Percentiles rank a stretch among this genome's conserved stretches.
Conservation (phyloP, 1,140 invertebrate species). For the Megalopta genalis region DNA sequence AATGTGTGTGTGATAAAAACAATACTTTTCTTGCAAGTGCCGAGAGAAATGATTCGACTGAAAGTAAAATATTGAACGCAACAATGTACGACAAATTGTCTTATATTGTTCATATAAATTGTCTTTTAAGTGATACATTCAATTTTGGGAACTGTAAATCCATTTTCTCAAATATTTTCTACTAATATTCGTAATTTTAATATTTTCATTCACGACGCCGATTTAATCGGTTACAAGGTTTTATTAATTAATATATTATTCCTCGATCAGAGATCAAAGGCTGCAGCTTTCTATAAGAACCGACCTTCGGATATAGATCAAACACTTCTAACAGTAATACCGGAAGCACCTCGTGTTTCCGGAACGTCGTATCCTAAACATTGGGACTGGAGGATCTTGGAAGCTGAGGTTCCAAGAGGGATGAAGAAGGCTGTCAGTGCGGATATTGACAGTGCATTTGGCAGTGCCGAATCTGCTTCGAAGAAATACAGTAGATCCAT, state of each 20-base stretch:
- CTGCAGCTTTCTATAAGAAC: slow-evolving; percentile 88
- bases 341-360: slow-evolving; percentile 88
- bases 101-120: no score
- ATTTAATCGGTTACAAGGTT: neutral
- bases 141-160: no score
- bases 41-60: no score
- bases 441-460: slow-evolving; percentile 68
- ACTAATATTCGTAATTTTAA: neutral
- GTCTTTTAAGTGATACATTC: no score
- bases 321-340: slow-evolving; percentile 84
- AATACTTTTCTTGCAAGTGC: no score
- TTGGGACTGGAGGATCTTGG: slow-evolving; percentile 88
- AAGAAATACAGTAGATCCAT: slow-evolving; percentile 38
- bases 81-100: no score
- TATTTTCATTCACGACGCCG: neutral
- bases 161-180: neutral
- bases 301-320: slow-evolving; percentile 88
- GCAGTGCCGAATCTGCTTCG: slow-evolving; percentile 64
- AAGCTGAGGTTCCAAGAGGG: slow-evolving; percentile 69
- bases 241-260: slow-evolving; percentile 24
- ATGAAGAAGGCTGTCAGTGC: slow-evolving; percentile 63
- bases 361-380: slow-evolving; percentile 83
- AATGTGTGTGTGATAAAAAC: no score
- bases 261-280: slow-evolving; percentile 88
- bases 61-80: no score